Base-by-base conservation (phyloP, 2,797 vertebrate genomes). In the Sylvilagus floridanus region DNA sequence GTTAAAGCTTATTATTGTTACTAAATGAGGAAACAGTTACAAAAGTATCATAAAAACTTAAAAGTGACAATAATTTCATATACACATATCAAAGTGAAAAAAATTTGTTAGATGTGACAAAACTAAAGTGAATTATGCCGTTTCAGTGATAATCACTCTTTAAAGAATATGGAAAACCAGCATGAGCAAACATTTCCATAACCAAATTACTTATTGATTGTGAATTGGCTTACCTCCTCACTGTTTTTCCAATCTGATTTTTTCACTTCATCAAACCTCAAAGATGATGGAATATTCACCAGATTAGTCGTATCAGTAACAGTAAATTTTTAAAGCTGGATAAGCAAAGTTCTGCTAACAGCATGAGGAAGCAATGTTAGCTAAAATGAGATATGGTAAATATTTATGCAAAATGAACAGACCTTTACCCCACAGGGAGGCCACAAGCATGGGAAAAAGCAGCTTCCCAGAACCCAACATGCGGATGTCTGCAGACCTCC, bases 381-480 rank as follows among this genome's bases (percentile, higher is more conserved):
- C 76, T 90, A 96, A 97, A 94, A 98, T 94, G 88, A 97, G 91
- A 96, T 91, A 75, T 30, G 90, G 95, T 98, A 98, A 98, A 98
- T 98, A 98, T 97, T 98, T 98, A 97, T 89, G 78, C 84, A 96
- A 93, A 97, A 98, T 98, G 97, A 97, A 96, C 96, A 98, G 98
- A 98, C 97, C 98, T 98, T 98, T 98, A 97, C 93, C 97, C 98
- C 97, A 96, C 72, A 75, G 95, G 93, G 96, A 97, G 94, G 22
- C 87, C 82, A 30, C 96, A 98, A 97, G 97, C 97, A 97, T 98
- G 98, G 97, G 98, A 98, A 98, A 96, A 96, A 95, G 37, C 96
- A 96, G 87, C 95, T 98, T 98, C 97, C 97, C 98, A 98, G 98
- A 97, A 96, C 97, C 97, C 47, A n/a, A 0, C 0, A 1, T 32